Evolutionary conservation across 1,140 invertebrate genomes (phyloP).

Genomic region (Calephelis nemesis): DNA sequence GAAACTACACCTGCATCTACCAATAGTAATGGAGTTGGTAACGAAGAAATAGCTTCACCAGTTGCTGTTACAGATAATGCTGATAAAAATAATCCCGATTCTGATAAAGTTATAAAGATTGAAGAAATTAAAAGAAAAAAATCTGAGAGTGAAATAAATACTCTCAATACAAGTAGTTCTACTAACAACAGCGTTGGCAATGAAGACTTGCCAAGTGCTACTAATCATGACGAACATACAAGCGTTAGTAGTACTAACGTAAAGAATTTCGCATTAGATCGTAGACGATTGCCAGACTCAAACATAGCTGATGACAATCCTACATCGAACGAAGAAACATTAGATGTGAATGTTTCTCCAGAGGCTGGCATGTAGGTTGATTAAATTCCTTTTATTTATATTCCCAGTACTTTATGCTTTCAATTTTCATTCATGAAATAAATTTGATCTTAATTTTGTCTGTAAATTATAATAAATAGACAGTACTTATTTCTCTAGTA

Average conservation of each 20-base stretch:
- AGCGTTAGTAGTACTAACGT: slow-evolving; percentile 35
- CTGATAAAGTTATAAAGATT: slow-evolving; percentile 51
- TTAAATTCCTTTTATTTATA: slow-evolving; percentile 19
- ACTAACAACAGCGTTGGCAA: slow-evolving; percentile 28
- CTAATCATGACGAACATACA: slow-evolving; percentile 31
- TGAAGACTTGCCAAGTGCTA: slow-evolving; percentile 34
- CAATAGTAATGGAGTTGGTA: slow-evolving; percentile 48
- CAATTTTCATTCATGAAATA: slow-evolving; percentile 1
- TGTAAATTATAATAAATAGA: slow-evolving; percentile 32
- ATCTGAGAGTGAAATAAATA: slow-evolving; percentile 39
- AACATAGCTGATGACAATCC: slow-evolving; percentile 38
- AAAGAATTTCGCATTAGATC: slow-evolving; percentile 54
- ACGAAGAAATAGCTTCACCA: slow-evolving; percentile 36
- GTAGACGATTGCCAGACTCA: slow-evolving; percentile 48
- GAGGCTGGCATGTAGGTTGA: slow-evolving; percentile 53
- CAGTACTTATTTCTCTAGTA: slow-evolving; percentile 26
- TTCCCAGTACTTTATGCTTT: slow-evolving; percentile 13
- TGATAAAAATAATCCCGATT: slow-evolving; percentile 37
- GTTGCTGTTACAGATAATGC: slow-evolving; percentile 31
- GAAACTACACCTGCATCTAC: slow-evolving; percentile 64
- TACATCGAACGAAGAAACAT: slow-evolving; percentile 21
- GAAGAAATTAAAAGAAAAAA: slow-evolving; percentile 59
- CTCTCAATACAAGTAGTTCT: slow-evolving; percentile 38
- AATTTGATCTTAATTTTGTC: slow-evolving; percentile 9
- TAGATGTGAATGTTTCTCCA: slow-evolving; percentile 39